phyloP scores from a whole-genome alignment of 1,140 invertebrate species.

The Chelonus insularis region DNA sequence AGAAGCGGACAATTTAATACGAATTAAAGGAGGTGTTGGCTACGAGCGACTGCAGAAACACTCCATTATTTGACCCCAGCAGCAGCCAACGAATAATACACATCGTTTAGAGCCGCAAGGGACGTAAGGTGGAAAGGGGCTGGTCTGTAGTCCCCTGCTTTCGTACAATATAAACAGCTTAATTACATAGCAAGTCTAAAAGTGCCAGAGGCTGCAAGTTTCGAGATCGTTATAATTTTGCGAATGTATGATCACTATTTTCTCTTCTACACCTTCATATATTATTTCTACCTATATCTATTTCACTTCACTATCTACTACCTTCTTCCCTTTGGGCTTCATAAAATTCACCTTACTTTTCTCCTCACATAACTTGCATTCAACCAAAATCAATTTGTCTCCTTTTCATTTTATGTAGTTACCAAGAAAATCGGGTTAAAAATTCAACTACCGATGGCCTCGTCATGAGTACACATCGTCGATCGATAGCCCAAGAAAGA shows the following conservation, averaged over 20 bases:
- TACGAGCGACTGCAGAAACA: slow-evolving; percentile 22
- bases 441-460: no score
- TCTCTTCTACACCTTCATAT: not conserved
- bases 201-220: slow-evolving; percentile 17
- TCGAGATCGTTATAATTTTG: slow-evolving; percentile 31
- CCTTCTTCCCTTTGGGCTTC: no score
- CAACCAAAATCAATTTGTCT: no score
- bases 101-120: slow-evolving; percentile 23
- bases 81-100: slow-evolving; percentile 21
- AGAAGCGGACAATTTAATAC: slow-evolving; percentile 39
- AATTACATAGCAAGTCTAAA: slow-evolving; percentile 42
- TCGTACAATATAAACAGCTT: slow-evolving; percentile 49
- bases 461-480: not conserved
- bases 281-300: not conserved
- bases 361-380: no score
- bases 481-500: slow-evolving; percentile 19
- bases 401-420: no score
- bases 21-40: slow-evolving; percentile 44
- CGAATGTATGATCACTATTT: slow-evolving; percentile 25
- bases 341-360: no score
- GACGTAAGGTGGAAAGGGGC: slow-evolving; percentile 1
- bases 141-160: slow-evolving; percentile 17
- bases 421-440: no score
- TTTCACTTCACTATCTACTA: no score
- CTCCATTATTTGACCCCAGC: slow-evolving; percentile 39